Conservation (phyloP, 1,140 invertebrate genomes). For the Orchesella cincta region DNA sequence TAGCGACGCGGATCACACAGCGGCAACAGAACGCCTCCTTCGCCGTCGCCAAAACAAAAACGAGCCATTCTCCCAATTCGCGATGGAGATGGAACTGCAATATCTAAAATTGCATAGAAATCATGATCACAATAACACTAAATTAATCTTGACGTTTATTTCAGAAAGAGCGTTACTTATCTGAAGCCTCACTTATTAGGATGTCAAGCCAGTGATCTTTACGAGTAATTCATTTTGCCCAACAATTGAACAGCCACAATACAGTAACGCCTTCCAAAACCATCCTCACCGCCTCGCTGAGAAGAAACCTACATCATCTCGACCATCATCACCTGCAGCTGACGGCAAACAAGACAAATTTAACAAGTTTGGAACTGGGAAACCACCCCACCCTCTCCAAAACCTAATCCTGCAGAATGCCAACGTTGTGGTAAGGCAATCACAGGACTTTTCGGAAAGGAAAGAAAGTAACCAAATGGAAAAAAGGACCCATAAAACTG, state of each 20-base stretch:
- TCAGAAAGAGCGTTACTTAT: not conserved
- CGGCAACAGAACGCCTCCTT: not conserved
- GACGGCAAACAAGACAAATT: not conserved
- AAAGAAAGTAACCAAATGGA: not conserved
- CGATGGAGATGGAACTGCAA: not conserved
- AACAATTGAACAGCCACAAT: slow-evolving; percentile 5
- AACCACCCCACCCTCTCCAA: not conserved
- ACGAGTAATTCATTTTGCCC: not conserved
- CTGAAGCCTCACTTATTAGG: not conserved
- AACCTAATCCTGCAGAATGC: too few relatives aligned
- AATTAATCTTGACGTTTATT: not conserved
- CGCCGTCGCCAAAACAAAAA: not conserved
- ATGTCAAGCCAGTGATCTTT: not conserved
- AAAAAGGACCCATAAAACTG: not conserved
- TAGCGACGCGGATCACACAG: not conserved
- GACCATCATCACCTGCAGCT: not conserved
- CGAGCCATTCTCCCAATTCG: slow-evolving; percentile 2
- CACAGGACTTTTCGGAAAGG: not conserved
- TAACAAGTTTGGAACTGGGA: too few relatives aligned
- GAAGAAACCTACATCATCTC: too few relatives aligned
- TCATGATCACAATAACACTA: not conserved
- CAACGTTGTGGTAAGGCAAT: not conserved
- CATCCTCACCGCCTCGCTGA: too few relatives aligned
- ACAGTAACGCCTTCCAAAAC: too few relatives aligned
- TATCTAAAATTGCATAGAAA: not conserved